Evolutionary conservation across 2,888 invertebrate species (phyloP), one percentile per base, ranked within the genome.

Genomic region (Agonopterix subpropinquella): DNA sequence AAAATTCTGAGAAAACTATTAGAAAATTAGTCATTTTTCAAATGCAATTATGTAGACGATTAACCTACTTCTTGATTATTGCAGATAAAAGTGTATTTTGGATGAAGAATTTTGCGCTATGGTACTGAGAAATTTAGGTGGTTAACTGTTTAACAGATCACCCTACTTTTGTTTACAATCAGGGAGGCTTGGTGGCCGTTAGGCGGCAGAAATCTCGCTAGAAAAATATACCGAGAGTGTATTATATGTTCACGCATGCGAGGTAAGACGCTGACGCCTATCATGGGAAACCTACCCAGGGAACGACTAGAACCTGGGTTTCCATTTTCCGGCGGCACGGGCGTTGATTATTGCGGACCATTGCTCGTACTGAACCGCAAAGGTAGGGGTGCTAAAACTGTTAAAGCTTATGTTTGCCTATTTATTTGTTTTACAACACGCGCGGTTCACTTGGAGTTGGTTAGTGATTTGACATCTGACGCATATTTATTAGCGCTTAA

Each of bases 401-500:
- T 9, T 15, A 41, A 44, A 8, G 45, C 10, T 13, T 45, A 45
- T 39, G 18, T 45, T 10, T 9, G 39, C 4, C 11, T 57, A 36
- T 53, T 55, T 36, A 46, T 57, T 9, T 55, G 53, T 43, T 44
- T 51, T 15, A 43, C 39, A 11, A 55, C 55, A n/a, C 52, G 49
- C 44, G 47, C 48, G 2, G 11, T 54, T 4, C 54, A 54, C 18
- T 43, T 53, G 35, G 55, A 55, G 44, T 11, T 50, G 5, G 52
- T 51, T 8, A 51, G 51, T 28, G 53, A 55, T 11, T 41, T 53
- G 11, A 55, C 48, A 28, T 52, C 51, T 5, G 36, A 50, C 13
- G 49, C 47, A 10, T 54, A 52, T 51, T 44, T 53, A 42, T 35
- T 51, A 35, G 44, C 50, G 15, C 42, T 52, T n/a, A 44, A 50